phyloP scores from a whole-genome alignment of 2,888 invertebrate genomes.

The Spodoptera exigua region DNA sequence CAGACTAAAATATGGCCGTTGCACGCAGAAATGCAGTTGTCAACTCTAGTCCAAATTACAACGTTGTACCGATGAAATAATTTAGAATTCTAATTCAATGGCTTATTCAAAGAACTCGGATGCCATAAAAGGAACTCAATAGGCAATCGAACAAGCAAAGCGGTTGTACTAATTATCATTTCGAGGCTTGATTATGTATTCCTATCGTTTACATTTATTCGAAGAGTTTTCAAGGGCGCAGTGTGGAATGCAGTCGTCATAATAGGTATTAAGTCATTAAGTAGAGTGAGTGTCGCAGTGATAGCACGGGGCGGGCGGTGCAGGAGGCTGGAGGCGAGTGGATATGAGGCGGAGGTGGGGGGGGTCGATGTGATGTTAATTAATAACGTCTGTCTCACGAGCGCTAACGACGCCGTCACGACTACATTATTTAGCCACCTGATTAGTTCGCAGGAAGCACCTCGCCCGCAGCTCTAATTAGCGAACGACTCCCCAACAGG shows the following conservation, averaged over 20 bases:
- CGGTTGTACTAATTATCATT: constrained; percentile 21
- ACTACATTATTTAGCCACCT: constrained; percentile 88
- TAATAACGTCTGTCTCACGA: constrained; percentile 88
- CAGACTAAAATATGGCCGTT: neutral
- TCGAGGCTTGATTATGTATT: constrained; percentile 8
- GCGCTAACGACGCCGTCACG: constrained; percentile 87
- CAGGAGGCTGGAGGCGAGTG: constrained; percentile 41
- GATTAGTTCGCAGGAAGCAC: constrained; percentile 84
- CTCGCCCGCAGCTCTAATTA: constrained; percentile 85
- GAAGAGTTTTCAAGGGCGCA: constrained; percentile 7
- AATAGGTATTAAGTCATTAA: constrained; percentile 26
- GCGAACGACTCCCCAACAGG: constrained; percentile 75
- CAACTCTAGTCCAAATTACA: constrained; percentile 22
- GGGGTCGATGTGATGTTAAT: constrained; percentile 84
- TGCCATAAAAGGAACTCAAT: constrained; percentile 40
- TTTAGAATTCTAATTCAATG: constrained; percentile 36
- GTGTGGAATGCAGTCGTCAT: constrained; percentile 28
- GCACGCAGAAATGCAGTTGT: constrained; percentile 13
- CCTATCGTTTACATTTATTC: neutral
- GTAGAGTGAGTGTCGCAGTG: constrained; percentile 39
- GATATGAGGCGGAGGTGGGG: constrained; percentile 54
- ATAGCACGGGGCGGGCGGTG: constrained; percentile 52
- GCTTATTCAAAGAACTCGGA: constrained; percentile 27
- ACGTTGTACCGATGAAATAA: constrained; percentile 27
- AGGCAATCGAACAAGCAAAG: constrained; percentile 19